Evolutionary conservation across 2,113 vertebrate species (phyloP), one percentile per base, ranked within the genome.

Genomic region (Atherinomorus stipes): DNA sequence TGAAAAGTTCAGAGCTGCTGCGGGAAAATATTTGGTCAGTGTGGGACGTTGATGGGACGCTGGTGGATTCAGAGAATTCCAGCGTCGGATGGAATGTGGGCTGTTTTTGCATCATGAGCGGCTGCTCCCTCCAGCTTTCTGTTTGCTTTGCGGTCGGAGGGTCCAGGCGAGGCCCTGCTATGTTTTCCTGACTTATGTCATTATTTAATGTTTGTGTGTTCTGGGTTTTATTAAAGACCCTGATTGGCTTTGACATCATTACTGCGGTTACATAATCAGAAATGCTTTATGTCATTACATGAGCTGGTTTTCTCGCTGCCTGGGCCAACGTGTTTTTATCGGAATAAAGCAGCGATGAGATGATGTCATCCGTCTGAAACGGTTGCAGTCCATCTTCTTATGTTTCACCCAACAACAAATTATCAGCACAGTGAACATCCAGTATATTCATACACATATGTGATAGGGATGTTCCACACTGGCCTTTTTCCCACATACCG

Each of bases 181-280:
- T 86, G 73, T 71, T 86, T 66, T 71, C 65, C 62, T 1, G 65
- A 70, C 59, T 88, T 80, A 84, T 80, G 78, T 84, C 88, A 76
- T 77, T 37, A 56, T 61, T 68, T 67, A 25, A 69, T 53, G 79
- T 74, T 74, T 71, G 57, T 58, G 16, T 50, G 45, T 45, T 68
- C 61, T 71, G 47, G 64, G 23, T 74, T 74, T 64, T 64, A 71
- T 80, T 78, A 57, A 71, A 72, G 44, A 11, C 7, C 15, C 61
- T 3, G 13, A 59, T 80, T 42, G 7, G 47, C 34, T 25, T 23
- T 56, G 64, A 80, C 79, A 28, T 83, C 80, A 71, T 58, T 25
- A 1, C 13, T 56, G 15, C 8, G 47, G 51, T 84, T 75, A 69
- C 62, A 68, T 37, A 57, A 81, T 64, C 63, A n/a, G 0, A 11